Conservation (phyloP, 2,888 invertebrate genomes). For the Gonocerus acuteangulatus region DNA sequence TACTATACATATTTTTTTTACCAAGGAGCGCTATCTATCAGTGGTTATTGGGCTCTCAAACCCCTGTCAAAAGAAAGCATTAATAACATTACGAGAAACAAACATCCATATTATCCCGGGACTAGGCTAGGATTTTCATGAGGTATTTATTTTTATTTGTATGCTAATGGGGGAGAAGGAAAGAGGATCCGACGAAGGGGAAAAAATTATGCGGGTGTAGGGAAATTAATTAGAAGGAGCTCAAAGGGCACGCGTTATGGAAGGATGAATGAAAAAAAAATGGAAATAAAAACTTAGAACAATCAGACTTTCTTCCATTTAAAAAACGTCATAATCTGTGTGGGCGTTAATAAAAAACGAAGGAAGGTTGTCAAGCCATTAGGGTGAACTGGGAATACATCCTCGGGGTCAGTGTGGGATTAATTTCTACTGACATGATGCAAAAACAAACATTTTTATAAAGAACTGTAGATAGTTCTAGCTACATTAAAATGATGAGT, state of each 20-base stretch:
- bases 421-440: no score
- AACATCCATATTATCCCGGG: conserved; percentile 15
- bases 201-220: background rate
- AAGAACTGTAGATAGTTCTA: no score
- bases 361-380: background rate
- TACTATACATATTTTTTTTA: no score
- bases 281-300: background rate
- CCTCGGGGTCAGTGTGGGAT: no score
- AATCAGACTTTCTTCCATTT: background rate
- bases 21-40: conserved; percentile 5
- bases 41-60: conserved; percentile 1
- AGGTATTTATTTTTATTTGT: background rate
- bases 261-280: background rate
- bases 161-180: background rate
- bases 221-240: conserved; percentile 11
- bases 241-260: conserved; percentile 4
- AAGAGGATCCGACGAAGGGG: background rate
- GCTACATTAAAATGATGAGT: no score
- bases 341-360: background rate
- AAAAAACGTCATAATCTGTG: background rate
- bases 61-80: conserved; percentile 12
- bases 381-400: no score
- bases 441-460: no score
- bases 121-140: background rate
- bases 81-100: conserved; percentile 16